Evolutionary conservation across 2,113 vertebrate genomes (phyloP).

Genomic region (Chinchilla lanigera): DNA sequence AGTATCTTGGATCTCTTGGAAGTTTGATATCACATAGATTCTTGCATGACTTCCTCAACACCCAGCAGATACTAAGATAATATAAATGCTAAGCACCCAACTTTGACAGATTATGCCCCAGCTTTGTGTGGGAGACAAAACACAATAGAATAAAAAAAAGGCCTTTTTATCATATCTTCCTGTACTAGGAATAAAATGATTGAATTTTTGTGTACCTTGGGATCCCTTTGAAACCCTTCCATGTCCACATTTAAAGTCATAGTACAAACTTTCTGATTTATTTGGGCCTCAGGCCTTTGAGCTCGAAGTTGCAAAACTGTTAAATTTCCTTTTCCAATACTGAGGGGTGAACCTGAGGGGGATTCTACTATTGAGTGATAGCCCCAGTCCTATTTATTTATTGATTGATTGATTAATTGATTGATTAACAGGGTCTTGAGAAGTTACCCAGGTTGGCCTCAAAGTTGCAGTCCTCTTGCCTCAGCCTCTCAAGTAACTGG

Average conservation of each 20-base stretch:
- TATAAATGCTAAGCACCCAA: neutral
- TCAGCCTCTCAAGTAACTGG: neutral
- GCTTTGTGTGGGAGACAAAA: slow-evolving; percentile 2
- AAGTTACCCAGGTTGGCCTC: neutral
- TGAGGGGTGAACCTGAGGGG: neutral
- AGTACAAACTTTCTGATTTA: neutral
- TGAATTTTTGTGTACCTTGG: neutral
- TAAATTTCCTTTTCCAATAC: neutral
- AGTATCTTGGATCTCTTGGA: neutral
- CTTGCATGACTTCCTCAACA: neutral
- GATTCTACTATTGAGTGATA: neutral
- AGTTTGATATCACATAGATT: slow-evolving; percentile 15
- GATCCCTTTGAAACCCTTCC: neutral
- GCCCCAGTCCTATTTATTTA: neutral
- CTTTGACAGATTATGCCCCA: neutral
- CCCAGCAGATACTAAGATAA: neutral
- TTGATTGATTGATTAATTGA: neutral
- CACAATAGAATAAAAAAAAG: neutral
- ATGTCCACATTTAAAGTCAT: neutral
- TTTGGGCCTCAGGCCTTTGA: neutral
- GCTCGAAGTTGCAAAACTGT: neutral
- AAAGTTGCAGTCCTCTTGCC: neutral
- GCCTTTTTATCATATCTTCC: neutral
- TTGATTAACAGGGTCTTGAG: neutral
- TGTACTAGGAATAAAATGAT: neutral